These are phyloP conservation scores for Acanthosepion esculentum DNA, from an alignment of 2,888 invertebrate species.

Conservation along the genomic window DNA sequence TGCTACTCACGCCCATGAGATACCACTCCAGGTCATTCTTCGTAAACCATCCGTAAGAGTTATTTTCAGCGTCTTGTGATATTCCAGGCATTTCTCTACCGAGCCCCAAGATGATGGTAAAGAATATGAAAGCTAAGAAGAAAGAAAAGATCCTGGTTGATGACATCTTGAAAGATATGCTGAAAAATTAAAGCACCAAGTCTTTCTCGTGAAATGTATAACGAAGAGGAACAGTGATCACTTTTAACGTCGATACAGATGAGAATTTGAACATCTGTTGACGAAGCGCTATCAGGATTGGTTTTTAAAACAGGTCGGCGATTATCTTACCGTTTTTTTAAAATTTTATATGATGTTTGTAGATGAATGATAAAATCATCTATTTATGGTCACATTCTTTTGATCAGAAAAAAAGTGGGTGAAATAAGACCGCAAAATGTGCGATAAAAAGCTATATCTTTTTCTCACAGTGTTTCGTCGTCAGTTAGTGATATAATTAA, in stretches of 20 bases:
- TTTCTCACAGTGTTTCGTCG: not conserved
- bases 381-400: not conserved
- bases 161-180: not conserved
- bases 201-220: not conserved
- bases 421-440: not conserved
- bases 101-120: not conserved
- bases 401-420: not conserved
- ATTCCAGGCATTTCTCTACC: not conserved
- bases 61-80: not conserved
- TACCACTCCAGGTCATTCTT: not conserved
- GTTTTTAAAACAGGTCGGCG: not conserved
- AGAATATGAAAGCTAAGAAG: not conserved
- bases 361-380: not conserved
- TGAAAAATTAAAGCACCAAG: not conserved
- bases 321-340: not conserved
- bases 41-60: not conserved
- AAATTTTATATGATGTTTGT: not conserved
- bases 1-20: not conserved
- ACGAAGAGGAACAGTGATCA: not conserved
- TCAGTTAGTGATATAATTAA: not conserved
- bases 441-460: not conserved
- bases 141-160: not conserved
- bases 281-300: not conserved
- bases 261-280: not conserved
- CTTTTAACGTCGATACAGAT: not conserved